These are phyloP conservation scores for Diplazon laetatorius DNA, from an alignment of 2,888 invertebrate species.

Conservation along the genomic window DNA sequence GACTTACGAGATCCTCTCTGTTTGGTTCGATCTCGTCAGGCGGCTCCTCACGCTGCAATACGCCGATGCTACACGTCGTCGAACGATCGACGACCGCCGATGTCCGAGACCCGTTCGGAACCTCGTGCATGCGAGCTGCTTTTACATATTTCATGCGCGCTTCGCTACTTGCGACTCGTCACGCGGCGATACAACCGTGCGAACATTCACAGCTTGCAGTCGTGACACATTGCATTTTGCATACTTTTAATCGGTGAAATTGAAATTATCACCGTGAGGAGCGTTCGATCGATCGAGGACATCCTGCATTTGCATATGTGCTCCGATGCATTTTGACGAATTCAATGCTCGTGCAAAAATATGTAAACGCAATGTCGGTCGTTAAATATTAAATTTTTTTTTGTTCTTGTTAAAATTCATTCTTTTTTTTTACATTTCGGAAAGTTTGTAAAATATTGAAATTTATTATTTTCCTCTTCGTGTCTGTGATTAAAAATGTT, in stretches of 20 bases:
- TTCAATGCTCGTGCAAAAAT: no score
- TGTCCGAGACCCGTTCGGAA: conserved; percentile 10
- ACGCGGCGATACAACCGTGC: background rate
- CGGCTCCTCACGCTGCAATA: conserved; percentile 8
- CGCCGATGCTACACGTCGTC: conserved; percentile 45
- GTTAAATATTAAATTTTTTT: no score
- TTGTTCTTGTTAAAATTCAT: no score
- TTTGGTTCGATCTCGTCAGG: conserved; percentile 54
- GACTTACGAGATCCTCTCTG: conserved; percentile 73
- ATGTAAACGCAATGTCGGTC: no score
- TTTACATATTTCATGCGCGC: conserved; percentile 48
- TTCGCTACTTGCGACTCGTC: conserved; percentile 3
- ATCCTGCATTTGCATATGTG: no score
- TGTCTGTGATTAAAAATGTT: no score
- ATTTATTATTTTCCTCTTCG: no score
- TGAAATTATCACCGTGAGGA: no score
- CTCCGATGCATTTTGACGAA: no score
- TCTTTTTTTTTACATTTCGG: no score
- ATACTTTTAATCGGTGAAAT: background rate
- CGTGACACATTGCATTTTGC: background rate
- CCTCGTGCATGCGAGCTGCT: conserved; percentile 3
- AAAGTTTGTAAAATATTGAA: no score
- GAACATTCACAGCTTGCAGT: conserved; percentile 15
- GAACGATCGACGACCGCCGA: background rate
- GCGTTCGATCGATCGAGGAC: no score